phyloP scores from a whole-genome alignment of 2,113 vertebrate genomes.

The Gasterosteus aculeatus region DNA sequence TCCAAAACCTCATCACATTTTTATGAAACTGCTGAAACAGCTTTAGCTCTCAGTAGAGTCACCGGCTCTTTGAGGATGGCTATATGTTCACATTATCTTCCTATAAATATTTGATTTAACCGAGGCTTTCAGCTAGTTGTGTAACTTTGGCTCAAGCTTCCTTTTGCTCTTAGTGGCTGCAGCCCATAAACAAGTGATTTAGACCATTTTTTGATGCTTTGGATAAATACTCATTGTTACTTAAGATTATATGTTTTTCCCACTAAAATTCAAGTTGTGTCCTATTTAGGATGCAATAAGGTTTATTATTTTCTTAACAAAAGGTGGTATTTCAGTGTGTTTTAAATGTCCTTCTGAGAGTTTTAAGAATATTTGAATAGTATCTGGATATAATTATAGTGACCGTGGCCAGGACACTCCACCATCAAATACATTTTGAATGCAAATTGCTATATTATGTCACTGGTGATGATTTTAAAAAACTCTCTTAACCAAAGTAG shows the following conservation, averaged over 20 bases:
- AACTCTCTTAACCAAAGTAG: neutral
- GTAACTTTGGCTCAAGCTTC: neutral
- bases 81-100: neutral
- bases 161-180: neutral
- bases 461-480: too few relatives aligned
- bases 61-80: neutral
- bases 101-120: neutral
- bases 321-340: too few relatives aligned
- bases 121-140: neutral
- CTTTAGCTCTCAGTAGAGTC: neutral
- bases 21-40: neutral
- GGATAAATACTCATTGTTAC: neutral
- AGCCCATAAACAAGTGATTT: neutral
- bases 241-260: too few relatives aligned
- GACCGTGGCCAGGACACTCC: too few relatives aligned
- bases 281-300: too few relatives aligned
- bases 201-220: neutral
- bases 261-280: too few relatives aligned
- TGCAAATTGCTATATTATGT: too few relatives aligned
- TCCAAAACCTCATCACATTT: neutral
- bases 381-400: neutral
- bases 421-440: neutral
- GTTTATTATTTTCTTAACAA: too few relatives aligned
- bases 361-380: too few relatives aligned
- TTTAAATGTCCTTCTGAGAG: too few relatives aligned